These are phyloP conservation scores for Choloepus didactylus DNA, from an alignment of 2,797 vertebrate genomes.

Conservation along the genomic window DNA sequence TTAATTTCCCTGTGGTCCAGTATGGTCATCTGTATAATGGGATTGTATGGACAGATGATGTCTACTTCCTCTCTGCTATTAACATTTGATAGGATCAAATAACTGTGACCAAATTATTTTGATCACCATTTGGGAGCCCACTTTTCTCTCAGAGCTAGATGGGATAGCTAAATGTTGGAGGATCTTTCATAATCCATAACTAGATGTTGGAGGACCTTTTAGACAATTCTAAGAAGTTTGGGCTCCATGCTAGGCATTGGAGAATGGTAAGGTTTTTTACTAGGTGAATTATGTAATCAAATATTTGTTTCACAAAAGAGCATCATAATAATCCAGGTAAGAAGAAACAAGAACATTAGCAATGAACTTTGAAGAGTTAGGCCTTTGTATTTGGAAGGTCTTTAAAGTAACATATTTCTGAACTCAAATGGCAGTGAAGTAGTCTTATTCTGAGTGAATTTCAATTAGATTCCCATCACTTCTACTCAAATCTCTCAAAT, in stretches of 20 bases:
- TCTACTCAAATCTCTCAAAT: not conserved
- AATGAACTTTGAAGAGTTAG: not conserved
- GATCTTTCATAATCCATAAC: not conserved
- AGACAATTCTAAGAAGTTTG: not conserved
- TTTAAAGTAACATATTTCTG: conserved; percentile 23
- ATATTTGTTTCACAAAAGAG: not conserved
- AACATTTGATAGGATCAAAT: not conserved
- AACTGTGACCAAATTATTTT: not conserved
- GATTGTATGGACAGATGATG: not conserved
- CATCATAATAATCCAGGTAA: not conserved
- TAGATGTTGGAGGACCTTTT: not conserved
- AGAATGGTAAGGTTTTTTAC: not conserved
- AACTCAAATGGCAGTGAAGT: not conserved
- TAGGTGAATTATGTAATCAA: not conserved
- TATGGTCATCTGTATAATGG: not conserved
- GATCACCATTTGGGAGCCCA: not conserved
- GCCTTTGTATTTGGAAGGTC: not conserved
- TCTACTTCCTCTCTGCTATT: not conserved
- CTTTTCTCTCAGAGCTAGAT: not conserved
- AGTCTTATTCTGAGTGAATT: not conserved
- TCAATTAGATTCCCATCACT: conserved; percentile 40
- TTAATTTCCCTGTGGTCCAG: not conserved
- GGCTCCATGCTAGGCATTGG: not conserved
- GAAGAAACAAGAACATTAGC: not conserved
- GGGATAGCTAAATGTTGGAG: not conserved